Evolutionary conservation across 2,888 invertebrate genomes (phyloP), one percentile per base, ranked within the genome.

Genomic region (Melinopterus prodromus): DNA sequence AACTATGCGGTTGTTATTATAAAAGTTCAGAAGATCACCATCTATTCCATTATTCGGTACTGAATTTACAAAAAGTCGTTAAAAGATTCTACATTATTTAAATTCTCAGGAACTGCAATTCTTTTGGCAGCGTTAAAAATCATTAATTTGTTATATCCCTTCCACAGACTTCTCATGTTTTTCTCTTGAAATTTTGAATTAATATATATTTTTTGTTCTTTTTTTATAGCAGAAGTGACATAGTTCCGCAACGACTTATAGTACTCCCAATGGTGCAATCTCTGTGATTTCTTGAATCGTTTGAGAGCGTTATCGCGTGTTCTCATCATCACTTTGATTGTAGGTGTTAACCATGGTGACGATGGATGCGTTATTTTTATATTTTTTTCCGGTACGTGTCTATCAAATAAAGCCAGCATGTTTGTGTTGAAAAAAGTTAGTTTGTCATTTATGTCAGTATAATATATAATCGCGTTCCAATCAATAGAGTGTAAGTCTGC

Each of bases 241-340:
- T 74, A 79, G 70, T 80, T 80, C 9, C 80, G 78, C 14, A 79
- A 53, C 35, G 79, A 79, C 36, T 80, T 79, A 79, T 80, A 80
- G 35, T 80, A 79, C 6, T 79, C 71, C 71, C 71, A 80, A 53
- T 79, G 76, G 12, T 26, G 15, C 2, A 12, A 26, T 37, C 16
- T 16, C 14, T 38, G 16, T 26, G 76, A 70, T 71, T 69, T 69
- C 53, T 76, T 80, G 70, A 79, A 80, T 35, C 53, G 75, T 6
- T 26, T 74, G 9, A 36, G 38, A 12, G 78, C 78, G 36, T 70
- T 79, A 79, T 76, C 69, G 37, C 53, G 53, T 35, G 35, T 6
- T 15, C n/a, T 69, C 16, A 80, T 76, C 36, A 80, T 35, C n/a
- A 78, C 9, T 69, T 69, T 71, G 69, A 80, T 16, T 71, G 38